Base-by-base conservation (phyloP, 2,888 invertebrate species). In the Epistrophe eligans region DNA sequence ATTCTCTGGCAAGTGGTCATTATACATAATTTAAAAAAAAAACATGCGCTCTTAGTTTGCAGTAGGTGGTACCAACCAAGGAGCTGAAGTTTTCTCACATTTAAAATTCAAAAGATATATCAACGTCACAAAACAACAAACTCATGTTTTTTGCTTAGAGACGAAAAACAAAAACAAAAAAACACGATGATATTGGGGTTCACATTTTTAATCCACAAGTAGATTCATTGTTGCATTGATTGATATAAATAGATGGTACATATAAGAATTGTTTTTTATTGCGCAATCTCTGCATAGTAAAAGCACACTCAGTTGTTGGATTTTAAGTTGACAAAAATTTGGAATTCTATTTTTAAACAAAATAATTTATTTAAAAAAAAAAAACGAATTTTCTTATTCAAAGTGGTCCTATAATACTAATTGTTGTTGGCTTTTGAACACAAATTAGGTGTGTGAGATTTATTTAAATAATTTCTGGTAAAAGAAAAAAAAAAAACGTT, bases 261-360 rank as follows among this genome's bases (percentile, higher is more conserved):
- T 58, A 62, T 58, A 62, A 43, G 19, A 15, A 19, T 64, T 45
- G 11, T 45, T 77, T 58, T n/a, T 62, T 62, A 77, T 81, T 85
- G 84, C 84, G 84, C 84, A 85, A 85, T 81, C 84, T 85, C 84
- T 35, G 35, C 48, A 66, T 66, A 66, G 66, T 66, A 48, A 64
- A 64, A 64, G 28, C 45, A 45, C 38, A 60, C 13, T 19, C 13
- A 40, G 19, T 60, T 38, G 48, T 66, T n/a, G 48, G 48, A 48
- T 48, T 62, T 62, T 62, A 62, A 40, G 62, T 62, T 66, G 66
- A 66, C 66, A 66, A 66, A 64, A 66, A 66, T 66, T 66, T 66
- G 66, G 66, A 66, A 66, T 66, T 66, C 66, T 66, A 66, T 66
- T 66, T 66, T 48, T 45, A 66, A 13, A 66, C n/a, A n/a, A 64